phyloP scores from a whole-genome alignment of 2,888 invertebrate species.

The Melangyna quadrimaculata region DNA sequence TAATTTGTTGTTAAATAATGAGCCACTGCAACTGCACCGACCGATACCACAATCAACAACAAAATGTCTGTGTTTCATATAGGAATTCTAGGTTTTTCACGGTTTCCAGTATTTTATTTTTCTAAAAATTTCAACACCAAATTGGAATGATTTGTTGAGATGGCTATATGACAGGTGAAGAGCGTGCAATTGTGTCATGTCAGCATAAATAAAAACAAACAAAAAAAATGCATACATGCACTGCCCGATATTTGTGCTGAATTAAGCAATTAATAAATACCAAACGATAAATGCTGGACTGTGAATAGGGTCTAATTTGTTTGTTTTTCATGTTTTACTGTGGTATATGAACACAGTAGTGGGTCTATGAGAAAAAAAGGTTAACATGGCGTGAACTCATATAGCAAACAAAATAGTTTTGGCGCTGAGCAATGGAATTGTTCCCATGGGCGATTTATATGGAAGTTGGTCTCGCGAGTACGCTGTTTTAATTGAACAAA shows the following conservation, averaged over 20 bases:
- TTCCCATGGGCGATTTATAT: conserved; percentile 70
- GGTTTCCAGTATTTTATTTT: conserved; percentile 41
- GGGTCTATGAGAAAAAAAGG: conserved; percentile 14
- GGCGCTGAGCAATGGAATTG: conserved; percentile 42
- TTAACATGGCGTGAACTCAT: conserved; percentile 42
- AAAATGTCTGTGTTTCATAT: conserved; percentile 14
- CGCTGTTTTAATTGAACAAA: conserved; percentile 36
- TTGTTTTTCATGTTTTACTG: not conserved
- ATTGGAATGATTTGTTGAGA: conserved; percentile 54
- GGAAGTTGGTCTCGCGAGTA: conserved; percentile 54
- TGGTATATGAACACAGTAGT: conserved; percentile 9
- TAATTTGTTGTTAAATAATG: conserved; percentile 68
- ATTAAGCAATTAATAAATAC: conserved; percentile 69
- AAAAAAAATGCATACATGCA: not conserved
- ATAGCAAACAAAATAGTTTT: conserved; percentile 50
- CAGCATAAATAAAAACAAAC: conserved; percentile 1
- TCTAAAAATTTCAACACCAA: conserved; percentile 23
- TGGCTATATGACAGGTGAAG: conserved; percentile 50
- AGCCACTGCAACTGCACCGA: too few species aligned
- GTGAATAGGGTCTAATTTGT: conserved; percentile 11
- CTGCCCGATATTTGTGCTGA: conserved; percentile 31
- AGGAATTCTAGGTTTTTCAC: conserved; percentile 49
- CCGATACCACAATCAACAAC: not conserved
- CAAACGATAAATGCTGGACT: conserved; percentile 35
- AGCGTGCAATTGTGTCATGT: conserved; percentile 61